Conservation (phyloP, 2,888 invertebrate genomes). For the Reticulitermes lucifugus region DNA sequence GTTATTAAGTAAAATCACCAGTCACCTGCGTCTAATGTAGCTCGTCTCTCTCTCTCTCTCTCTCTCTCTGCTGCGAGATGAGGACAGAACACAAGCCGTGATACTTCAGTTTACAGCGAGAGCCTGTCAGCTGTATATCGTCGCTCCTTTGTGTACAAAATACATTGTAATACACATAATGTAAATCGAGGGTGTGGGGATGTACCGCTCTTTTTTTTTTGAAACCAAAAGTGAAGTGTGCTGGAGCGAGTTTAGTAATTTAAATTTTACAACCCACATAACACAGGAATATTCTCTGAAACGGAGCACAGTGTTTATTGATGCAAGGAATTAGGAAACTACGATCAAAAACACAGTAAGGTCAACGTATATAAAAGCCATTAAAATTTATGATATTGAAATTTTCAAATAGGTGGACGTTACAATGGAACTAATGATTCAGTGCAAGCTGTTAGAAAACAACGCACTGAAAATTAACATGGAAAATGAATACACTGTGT, state of each 20-base stretch:
- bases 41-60: no score
- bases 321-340: not conserved
- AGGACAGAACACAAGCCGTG: no score
- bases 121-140: not conserved
- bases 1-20: no score
- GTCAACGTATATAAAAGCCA: not conserved
- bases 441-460: no score
- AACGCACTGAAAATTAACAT: no score
- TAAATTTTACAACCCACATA: slow-evolving; percentile 23
- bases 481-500: no score
- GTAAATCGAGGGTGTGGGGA: not conserved
- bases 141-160: not conserved
- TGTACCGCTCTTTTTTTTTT: not conserved
- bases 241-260: slow-evolving; percentile 4
- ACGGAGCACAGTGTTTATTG: slow-evolving; percentile 3
- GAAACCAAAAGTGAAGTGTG: slow-evolving; percentile 21
- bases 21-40: no score
- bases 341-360: not conserved
- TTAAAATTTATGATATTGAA: slow-evolving; percentile 10
- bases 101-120: not conserved
- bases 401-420: not conserved
- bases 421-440: no score
- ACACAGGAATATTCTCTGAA: slow-evolving; percentile 3
- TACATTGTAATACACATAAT: not conserved
- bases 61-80: no score